Conservation (phyloP, 2,888 invertebrate species). For the Drosophila sordidapex region DNA sequence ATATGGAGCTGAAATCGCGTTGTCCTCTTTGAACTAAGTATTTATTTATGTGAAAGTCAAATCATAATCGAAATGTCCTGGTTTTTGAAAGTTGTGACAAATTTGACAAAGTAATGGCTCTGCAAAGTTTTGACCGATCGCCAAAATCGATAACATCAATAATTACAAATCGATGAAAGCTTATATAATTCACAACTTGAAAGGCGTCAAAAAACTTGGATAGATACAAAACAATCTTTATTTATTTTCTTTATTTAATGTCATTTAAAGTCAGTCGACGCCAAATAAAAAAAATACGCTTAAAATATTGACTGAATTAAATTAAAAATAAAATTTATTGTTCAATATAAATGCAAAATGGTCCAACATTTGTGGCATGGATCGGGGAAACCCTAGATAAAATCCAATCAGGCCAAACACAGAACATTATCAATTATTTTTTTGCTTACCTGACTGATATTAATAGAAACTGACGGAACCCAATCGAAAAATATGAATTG, state of each 20-base stretch:
- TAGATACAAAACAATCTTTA: not conserved
- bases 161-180: not conserved
- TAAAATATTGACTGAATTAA: not conserved
- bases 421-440: not conserved
- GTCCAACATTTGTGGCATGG: not conserved
- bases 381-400: not conserved
- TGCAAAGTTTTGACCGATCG: not conserved
- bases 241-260: not conserved
- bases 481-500: not conserved
- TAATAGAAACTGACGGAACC: not conserved
- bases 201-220: not conserved
- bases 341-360: not conserved
- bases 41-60: not conserved
- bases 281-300: not conserved
- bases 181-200: not conserved
- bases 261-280: not conserved
- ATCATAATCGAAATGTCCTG: not conserved
- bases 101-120: not conserved
- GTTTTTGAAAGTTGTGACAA: not conserved
- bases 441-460: not conserved
- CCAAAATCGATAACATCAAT: not conserved
- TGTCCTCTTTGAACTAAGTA: not conserved
- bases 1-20: not conserved
- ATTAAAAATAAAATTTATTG: too few relatives aligned
- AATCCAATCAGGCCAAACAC: not conserved